Evolutionary conservation across 2,797 vertebrate genomes (phyloP).

Genomic region (Melanotaenia boesemani): DNA sequence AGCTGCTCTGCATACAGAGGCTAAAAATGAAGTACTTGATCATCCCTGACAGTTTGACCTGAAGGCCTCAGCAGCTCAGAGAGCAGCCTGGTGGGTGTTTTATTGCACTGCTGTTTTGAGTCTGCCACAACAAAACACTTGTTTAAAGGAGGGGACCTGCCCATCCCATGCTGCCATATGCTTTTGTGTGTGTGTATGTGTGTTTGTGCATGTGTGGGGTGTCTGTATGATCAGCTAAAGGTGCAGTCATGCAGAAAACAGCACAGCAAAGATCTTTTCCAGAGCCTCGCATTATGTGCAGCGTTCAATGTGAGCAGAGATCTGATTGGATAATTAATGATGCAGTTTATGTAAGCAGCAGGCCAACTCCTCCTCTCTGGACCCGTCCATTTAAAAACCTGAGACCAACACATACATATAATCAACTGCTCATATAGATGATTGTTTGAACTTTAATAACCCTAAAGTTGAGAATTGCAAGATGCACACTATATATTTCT

Average conservation of each 20-base stretch:
- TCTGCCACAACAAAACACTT: conserved; percentile 69
- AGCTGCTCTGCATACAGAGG: neutral
- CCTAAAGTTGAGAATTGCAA: conserved; percentile 6
- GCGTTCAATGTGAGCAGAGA: conserved; percentile 64
- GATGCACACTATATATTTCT: neutral
- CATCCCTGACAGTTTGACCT: conserved; percentile 44
- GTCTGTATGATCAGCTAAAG: conserved; percentile 60
- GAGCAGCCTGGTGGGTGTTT: conserved; percentile 63
- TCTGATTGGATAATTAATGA: conserved; percentile 81
- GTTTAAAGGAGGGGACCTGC: conserved; percentile 54
- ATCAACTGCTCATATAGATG: conserved; percentile 7
- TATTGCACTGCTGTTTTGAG: conserved; percentile 62
- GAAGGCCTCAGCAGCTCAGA: conserved; percentile 34
- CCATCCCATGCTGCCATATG: conserved; percentile 68
- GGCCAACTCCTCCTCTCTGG: conserved; percentile 37
- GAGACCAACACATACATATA: conserved; percentile 31
- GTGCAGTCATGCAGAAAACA: conserved; percentile 83
- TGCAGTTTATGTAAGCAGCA: conserved; percentile 72
- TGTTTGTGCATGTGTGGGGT: conserved; percentile 19
- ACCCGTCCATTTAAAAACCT: conserved; percentile 45
- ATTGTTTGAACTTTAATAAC: conserved; percentile 43
- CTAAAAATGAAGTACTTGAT: conserved; percentile 12
- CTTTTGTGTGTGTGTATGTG: conserved; percentile 24
- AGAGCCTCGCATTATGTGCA: conserved; percentile 53
- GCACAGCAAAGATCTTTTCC: conserved; percentile 71